These are phyloP conservation scores for Leptarthrus brevirostris DNA, from an alignment of 2,888 invertebrate species.

Conservation along the genomic window DNA sequence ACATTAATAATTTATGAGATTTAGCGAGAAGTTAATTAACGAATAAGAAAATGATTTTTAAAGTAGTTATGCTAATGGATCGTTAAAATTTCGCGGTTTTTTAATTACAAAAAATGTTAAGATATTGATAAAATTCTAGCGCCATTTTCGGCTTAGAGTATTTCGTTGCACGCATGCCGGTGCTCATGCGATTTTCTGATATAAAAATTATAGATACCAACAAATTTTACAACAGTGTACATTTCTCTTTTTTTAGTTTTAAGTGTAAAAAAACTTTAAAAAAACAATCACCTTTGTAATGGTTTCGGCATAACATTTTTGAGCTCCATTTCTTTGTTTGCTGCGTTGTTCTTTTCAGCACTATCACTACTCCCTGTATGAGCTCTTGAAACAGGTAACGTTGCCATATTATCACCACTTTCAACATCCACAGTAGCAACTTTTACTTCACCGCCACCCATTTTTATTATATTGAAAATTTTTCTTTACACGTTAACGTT, in stretches of 20 bases:
- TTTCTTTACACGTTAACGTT: neutral
- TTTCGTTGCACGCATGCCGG: slow-evolving; percentile 32
- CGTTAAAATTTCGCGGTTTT: too few species aligned
- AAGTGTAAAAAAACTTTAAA: neutral
- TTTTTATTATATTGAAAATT: slow-evolving; percentile 57
- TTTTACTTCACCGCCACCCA: slow-evolving; percentile 83
- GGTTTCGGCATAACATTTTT: slow-evolving; percentile 87
- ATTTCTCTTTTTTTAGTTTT: neutral
- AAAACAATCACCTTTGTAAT: slow-evolving; percentile 77
- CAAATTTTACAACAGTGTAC: neutral
- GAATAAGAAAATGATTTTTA: too few species aligned
- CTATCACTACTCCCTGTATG: slow-evolving; percentile 76
- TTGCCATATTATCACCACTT: slow-evolving; percentile 89
- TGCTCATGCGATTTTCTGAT: slow-evolving; percentile 36
- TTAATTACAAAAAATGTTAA: neutral
- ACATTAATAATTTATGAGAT: too few species aligned
- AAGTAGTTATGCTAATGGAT: too few species aligned
- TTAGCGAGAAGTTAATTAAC: too few species aligned
- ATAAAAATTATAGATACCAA: neutral
- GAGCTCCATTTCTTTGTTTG: slow-evolving; percentile 88
- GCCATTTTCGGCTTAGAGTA: slow-evolving; percentile 38
- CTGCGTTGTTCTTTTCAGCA: slow-evolving; percentile 84
- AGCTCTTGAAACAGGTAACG: slow-evolving; percentile 84
- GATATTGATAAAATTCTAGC: slow-evolving; percentile 25
- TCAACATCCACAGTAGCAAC: slow-evolving; percentile 90